These are phyloP conservation scores for Aurelia aurita complex sp. Pacific DNA, from an alignment of 30 jellyfish, hydroid and myxozoan species.

Conservation along the genomic window DNA sequence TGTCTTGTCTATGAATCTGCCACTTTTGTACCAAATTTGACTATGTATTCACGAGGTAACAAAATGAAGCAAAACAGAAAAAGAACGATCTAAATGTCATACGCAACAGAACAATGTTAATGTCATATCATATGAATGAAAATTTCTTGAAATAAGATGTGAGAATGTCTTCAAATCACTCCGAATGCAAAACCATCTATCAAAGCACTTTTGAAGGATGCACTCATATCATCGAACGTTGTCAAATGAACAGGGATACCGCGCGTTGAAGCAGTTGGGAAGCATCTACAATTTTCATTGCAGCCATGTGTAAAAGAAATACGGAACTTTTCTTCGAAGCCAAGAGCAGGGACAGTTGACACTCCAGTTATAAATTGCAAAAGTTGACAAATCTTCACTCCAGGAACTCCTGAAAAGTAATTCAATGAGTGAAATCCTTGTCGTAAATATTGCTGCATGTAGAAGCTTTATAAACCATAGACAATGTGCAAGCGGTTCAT, in stretches of 20 bases:
- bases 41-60: no score
- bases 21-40: no score
- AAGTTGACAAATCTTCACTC: neutral
- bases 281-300: constrained; percentile 21
- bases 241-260: constrained; percentile 1
- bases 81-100: no score
- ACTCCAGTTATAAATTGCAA: neutral
- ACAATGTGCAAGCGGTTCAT: no score
- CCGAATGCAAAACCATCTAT: constrained; percentile 13
- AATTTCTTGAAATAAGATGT: no score
- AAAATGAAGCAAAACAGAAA: no score
- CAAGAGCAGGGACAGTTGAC: constrained; percentile 56
- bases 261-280: constrained; percentile 35
- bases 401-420: constrained; percentile 1
- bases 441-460: no score
- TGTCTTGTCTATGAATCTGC: no score
- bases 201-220: neutral
- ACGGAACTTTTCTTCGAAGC: constrained; percentile 14
- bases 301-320: constrained; percentile 29
- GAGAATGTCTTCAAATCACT: constrained; percentile 1
- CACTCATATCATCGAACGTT: neutral
- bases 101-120: no score
- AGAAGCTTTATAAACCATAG: no score
- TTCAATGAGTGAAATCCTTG: neutral
- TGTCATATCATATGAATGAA: no score